These are phyloP conservation scores for Neoseiulus cucumeris DNA, from an alignment of 1,140 invertebrate genomes.

Conservation along the genomic window DNA sequence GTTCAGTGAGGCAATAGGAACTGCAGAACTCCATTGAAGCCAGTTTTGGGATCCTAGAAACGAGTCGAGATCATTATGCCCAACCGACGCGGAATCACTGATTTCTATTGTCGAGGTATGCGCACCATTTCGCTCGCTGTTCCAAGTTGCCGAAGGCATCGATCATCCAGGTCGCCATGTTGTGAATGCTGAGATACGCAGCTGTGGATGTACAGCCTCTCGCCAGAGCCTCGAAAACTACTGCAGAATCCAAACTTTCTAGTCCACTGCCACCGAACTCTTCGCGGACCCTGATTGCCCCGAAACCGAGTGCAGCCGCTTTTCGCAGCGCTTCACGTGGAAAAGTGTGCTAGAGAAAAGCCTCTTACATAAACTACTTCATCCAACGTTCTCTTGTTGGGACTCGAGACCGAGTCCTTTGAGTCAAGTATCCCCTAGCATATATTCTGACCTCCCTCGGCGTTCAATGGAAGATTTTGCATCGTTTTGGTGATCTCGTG, in stretches of 20 bases:
- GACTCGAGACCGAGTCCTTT: neutral
- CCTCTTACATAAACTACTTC: neutral
- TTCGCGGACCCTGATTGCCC: constrained; percentile 36
- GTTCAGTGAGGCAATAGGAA: constrained; percentile 42
- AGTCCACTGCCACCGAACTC: constrained; percentile 38
- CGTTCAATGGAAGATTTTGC: too few relatives aligned
- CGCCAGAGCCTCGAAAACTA: constrained; percentile 42
- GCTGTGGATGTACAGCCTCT: constrained; percentile 39
- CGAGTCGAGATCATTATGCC: neutral
- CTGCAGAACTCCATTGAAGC: constrained; percentile 41
- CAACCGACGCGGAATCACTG: too few relatives aligned
- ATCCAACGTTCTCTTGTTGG: neutral
- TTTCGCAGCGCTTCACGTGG: constrained; percentile 28
- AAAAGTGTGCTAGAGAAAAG: constrained; percentile 27
- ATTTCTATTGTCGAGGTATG: neutral
- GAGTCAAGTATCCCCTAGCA: too few relatives aligned
- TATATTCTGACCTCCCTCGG: too few relatives aligned
- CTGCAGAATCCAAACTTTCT: constrained; percentile 35
- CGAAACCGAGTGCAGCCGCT: constrained; percentile 38
- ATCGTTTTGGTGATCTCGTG: too few relatives aligned
- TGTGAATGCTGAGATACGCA: constrained; percentile 42
- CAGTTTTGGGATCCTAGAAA: constrained; percentile 43
- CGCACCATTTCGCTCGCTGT: constrained; percentile 55
- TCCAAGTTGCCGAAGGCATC: constrained; percentile 57
- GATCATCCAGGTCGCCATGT: constrained; percentile 48